Percentiles rank a stretch among this genome's conserved stretches.
These are phyloP conservation scores for Cydia pomonella DNA, from an alignment of 1,140 invertebrate genomes.

Conservation along the genomic window DNA sequence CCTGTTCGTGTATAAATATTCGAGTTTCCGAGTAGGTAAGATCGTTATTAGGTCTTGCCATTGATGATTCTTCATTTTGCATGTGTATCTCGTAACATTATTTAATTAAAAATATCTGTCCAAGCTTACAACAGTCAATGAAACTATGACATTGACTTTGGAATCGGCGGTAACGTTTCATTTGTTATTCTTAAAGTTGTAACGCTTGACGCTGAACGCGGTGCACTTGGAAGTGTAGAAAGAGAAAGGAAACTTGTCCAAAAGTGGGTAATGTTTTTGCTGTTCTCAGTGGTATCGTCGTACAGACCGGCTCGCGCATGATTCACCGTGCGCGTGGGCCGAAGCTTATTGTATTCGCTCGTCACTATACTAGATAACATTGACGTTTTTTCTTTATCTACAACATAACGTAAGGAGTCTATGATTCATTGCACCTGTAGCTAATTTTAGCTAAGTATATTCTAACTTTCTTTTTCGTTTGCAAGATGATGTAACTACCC, in stretches of 20 bases:
- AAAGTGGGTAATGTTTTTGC: slow-evolving; percentile 80
- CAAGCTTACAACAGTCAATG: background rate
- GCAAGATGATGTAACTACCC: background rate
- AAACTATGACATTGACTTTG: slow-evolving; percentile 14
- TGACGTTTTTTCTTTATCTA: slow-evolving; percentile 56
- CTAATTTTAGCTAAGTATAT: slow-evolving; percentile 10
- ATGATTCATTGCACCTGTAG: slow-evolving; percentile 26
- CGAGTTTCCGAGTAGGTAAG: slow-evolving; percentile 40
- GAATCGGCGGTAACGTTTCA: background rate
- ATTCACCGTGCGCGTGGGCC: slow-evolving; percentile 73
- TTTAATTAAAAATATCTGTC: too few relatives aligned
- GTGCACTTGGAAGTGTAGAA: slow-evolving; percentile 70
- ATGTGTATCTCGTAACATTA: background rate
- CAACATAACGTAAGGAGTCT: slow-evolving; percentile 1
- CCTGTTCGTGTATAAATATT: slow-evolving; percentile 62
- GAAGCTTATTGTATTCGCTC: slow-evolving; percentile 69
- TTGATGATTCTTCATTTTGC: background rate
- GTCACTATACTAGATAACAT: slow-evolving; percentile 63
- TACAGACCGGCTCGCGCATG: slow-evolving; percentile 54
- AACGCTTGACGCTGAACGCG: slow-evolving; percentile 58
- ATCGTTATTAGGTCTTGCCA: slow-evolving; percentile 46
- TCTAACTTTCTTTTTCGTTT: slow-evolving; percentile 29
- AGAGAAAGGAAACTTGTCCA: slow-evolving; percentile 80
- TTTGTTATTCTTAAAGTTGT: slow-evolving; percentile 42
- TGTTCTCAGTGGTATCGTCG: slow-evolving; percentile 49